A percentile compares a stretch with the other conserved stretches of the same genome.
Conservation (phyloP, 2,888 invertebrate genomes). For the Eucriotettix oculatus region DNA sequence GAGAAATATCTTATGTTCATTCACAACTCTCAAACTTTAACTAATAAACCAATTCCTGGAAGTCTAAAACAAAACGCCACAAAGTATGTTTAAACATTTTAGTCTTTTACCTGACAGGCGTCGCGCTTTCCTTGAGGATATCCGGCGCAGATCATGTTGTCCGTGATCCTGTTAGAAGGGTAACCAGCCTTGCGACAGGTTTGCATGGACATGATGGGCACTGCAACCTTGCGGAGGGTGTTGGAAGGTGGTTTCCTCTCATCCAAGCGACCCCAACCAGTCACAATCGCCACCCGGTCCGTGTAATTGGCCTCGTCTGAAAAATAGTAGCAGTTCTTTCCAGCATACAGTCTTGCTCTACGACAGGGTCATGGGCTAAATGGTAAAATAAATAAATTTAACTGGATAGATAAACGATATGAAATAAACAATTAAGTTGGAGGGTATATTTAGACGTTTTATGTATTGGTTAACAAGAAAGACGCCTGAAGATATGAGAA, state of each 20-base stretch:
- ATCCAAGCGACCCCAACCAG: slow-evolving; percentile 57
- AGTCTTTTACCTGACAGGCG: slow-evolving; percentile 39
- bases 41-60: no score
- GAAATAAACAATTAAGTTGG: no score
- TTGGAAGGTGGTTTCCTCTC: slow-evolving; percentile 48
- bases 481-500: no score
- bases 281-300: slow-evolving; percentile 45
- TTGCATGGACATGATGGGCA: slow-evolving; percentile 53
- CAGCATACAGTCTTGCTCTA: not conserved
- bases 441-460: no score
- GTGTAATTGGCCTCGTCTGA: slow-evolving; percentile 25
- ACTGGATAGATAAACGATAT: no score
- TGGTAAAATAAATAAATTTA: no score
- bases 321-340: not conserved
- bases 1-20: no score
- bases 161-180: slow-evolving; percentile 48
- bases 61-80: no score
- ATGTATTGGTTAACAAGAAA: no score
- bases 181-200: slow-evolving; percentile 53
- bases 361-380: no score
- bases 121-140: slow-evolving; percentile 47
- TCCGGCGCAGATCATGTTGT: slow-evolving; percentile 66
- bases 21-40: no score
- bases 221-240: slow-evolving; percentile 48
- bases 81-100: no score